Conservation (phyloP, 1,140 invertebrate species). For the Trichonephila inaurata region DNA sequence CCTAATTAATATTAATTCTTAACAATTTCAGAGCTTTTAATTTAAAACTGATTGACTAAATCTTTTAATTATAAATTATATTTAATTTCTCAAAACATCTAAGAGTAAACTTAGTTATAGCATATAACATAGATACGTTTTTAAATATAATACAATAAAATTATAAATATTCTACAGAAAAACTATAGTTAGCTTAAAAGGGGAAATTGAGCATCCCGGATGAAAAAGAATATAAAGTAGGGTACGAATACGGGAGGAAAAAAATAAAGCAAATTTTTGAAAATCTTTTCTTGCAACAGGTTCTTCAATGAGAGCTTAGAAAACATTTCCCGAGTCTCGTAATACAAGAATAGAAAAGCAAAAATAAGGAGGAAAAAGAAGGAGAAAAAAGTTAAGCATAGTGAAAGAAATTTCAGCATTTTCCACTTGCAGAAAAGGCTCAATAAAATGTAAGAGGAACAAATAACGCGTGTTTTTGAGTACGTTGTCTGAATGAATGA, state of each 20-base stretch:
- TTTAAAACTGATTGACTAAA: no score
- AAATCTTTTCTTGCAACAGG: not conserved
- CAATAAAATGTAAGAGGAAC: not conserved
- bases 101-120: no score
- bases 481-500: not conserved
- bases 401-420: constrained; percentile 11
- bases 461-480: not conserved
- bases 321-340: not conserved
- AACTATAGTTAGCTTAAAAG: no score
- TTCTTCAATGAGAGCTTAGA: constrained; percentile 2
- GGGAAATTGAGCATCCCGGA: not conserved
- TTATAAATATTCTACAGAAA: no score
- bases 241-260: not conserved
- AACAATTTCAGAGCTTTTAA: no score
- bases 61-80: no score
- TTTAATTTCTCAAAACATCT: no score
- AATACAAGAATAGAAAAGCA: not conserved
- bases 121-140: no score
- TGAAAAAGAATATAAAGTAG: not conserved
- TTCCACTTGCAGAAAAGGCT: not conserved
- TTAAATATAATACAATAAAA: no score
- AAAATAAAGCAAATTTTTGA: not conserved
- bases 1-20: no score
- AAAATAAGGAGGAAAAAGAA: not conserved
- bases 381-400: not conserved